These are phyloP conservation scores for Garra rufa DNA, from an alignment of 2,113 vertebrate genomes.

Conservation along the genomic window DNA sequence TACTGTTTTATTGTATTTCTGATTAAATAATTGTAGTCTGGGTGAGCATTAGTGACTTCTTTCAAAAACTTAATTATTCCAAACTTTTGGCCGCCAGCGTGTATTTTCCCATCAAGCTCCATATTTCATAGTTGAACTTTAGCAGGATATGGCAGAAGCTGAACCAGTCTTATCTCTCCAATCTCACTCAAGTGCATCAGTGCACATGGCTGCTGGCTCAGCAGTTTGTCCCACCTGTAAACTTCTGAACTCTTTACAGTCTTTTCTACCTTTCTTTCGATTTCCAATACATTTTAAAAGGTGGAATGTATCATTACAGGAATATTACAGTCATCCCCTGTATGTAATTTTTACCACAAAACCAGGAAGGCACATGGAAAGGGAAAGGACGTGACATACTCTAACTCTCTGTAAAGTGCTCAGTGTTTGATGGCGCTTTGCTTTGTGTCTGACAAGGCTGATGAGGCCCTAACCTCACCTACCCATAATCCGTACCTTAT, in stretches of 20 bases:
- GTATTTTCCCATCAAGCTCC: neutral
- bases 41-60: no score
- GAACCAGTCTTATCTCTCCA: neutral
- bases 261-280: neutral
- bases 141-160: neutral
- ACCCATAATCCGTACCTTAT: constrained; percentile 15
- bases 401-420: neutral
- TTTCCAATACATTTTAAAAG: neutral
- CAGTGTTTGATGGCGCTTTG: constrained; percentile 1
- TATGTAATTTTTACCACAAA: neutral
- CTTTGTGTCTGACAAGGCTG: constrained; percentile 4
- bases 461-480: neutral
- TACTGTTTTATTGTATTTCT: no score
- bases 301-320: neutral
- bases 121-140: neutral
- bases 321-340: neutral
- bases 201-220: neutral
- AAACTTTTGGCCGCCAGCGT: no score
- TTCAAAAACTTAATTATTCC: no score
- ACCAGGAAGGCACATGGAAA: neutral
- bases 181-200: neutral
- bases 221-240: neutral
- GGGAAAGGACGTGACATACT: constrained; percentile 2
- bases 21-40: no score
- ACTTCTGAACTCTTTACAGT: neutral